Conservation (phyloP, 2,888 invertebrate species). For the Zelleria hepariella region DNA sequence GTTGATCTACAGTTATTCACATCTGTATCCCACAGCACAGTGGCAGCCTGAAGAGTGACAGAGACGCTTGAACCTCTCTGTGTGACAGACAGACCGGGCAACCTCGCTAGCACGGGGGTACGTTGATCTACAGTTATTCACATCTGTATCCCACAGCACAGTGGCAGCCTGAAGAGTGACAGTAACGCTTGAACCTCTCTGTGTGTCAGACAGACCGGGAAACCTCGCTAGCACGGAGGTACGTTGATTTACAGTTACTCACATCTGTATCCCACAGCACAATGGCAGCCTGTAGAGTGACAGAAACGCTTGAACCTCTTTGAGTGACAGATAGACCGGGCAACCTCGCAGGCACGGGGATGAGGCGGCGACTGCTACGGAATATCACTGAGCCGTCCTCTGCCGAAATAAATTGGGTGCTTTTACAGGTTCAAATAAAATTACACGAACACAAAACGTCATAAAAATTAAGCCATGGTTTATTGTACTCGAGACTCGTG, state of each 20-base stretch:
- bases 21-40: too few species aligned
- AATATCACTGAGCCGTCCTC: slow-evolving; percentile 60
- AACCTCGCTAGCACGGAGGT: slow-evolving; percentile 81
- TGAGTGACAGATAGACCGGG: slow-evolving; percentile 82
- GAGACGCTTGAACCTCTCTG: too few species aligned
- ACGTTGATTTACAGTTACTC: slow-evolving; percentile 24
- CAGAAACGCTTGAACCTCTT: slow-evolving; percentile 23
- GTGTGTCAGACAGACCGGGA: slow-evolving; percentile 80
- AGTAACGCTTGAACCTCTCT: slow-evolving; percentile 34
- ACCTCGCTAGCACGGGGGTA: too few species aligned
- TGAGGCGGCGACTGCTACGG: slow-evolving; percentile 60
- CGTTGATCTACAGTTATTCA: neutral
- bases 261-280: slow-evolving; percentile 85
- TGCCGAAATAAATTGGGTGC: too few species aligned
- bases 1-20: neutral
- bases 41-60: too few species aligned
- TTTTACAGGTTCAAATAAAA: too few species aligned
- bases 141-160: too few species aligned
- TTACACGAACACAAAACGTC: too few species aligned
- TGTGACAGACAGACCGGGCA: neutral
- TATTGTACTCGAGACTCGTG: too few species aligned
- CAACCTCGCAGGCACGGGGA: slow-evolving; percentile 81
- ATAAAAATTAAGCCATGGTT: too few species aligned
- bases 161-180: slow-evolving; percentile 68
- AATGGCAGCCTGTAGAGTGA: slow-evolving; percentile 68